These are phyloP conservation scores for Rotaria macrura DNA, from an alignment of 2,888 invertebrate species.

Conservation along the genomic window DNA sequence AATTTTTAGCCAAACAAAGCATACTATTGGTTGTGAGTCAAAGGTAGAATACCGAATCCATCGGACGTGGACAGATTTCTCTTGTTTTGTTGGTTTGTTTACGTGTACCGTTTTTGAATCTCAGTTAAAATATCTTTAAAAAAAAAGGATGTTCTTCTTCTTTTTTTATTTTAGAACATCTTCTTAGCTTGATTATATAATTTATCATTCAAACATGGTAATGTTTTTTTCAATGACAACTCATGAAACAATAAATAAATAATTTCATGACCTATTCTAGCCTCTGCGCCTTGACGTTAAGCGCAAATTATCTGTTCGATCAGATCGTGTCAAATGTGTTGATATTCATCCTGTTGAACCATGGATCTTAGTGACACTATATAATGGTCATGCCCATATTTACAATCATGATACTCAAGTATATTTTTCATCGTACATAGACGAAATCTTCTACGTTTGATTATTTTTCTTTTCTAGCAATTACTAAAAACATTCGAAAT, in stretches of 20 bases:
- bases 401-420: constrained; percentile 93
- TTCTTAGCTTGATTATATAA: background rate
- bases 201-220: background rate
- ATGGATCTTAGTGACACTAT: constrained; percentile 94
- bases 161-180: background rate
- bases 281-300: constrained; percentile 94
- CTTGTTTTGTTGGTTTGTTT: background rate
- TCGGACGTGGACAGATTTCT: background rate
- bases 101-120: constrained; percentile 8
- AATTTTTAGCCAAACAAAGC: background rate
- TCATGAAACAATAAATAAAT: too few relatives aligned
- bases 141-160: background rate
- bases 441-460: background rate
- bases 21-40: background rate
- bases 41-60: background rate
- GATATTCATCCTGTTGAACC: constrained; percentile 94
- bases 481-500: constrained; percentile 58
- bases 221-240: background rate
- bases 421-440: background rate
- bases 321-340: constrained; percentile 93
- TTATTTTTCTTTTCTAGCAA: constrained; percentile 42
- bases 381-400: constrained; percentile 96
- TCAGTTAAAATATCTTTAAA: background rate
- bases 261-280: constrained; percentile 44
- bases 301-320: constrained; percentile 86